These are phyloP conservation scores for Dryobota labecula DNA, from an alignment of 2,888 invertebrate species.

Conservation along the genomic window DNA sequence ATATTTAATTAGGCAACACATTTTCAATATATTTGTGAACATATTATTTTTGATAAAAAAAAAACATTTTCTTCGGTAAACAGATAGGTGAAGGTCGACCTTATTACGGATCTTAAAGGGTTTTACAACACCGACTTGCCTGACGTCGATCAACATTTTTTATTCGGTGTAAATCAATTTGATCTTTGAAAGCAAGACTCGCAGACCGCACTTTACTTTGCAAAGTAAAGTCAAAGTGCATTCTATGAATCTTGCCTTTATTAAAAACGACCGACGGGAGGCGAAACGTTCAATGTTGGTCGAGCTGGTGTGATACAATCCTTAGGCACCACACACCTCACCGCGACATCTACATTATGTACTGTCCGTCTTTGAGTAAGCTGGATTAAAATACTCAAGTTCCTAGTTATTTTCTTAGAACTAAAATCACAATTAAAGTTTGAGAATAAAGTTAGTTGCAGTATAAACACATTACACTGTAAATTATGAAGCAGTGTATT, in stretches of 20 bases:
- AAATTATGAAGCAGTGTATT: background rate
- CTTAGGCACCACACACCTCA: background rate
- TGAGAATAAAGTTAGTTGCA: too few relatives aligned
- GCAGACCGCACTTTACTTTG: background rate
- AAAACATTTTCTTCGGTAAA: background rate
- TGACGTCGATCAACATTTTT: background rate
- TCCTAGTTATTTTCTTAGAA: too few relatives aligned
- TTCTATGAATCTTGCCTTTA: background rate
- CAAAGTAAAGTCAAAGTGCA: background rate
- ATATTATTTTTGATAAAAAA: too few relatives aligned
- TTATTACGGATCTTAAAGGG: background rate
- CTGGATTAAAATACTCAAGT: background rate
- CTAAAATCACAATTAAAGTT: background rate
- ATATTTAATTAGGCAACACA: too few relatives aligned
- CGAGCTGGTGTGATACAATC: background rate
- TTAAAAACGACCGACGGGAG: background rate
- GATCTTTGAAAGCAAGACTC: background rate
- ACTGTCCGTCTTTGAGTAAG: background rate
- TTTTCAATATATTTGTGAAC: too few relatives aligned
- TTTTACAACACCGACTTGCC: background rate
- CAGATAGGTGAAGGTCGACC: background rate
- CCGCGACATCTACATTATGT: background rate
- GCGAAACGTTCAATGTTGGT: background rate
- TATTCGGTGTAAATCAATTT: background rate
- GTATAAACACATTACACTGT: background rate